A percentile compares a stretch with the other conserved stretches of the same genome.
Conservation (phyloP, 2,113 vertebrate species). For the Melanostigma gelatinosum region DNA sequence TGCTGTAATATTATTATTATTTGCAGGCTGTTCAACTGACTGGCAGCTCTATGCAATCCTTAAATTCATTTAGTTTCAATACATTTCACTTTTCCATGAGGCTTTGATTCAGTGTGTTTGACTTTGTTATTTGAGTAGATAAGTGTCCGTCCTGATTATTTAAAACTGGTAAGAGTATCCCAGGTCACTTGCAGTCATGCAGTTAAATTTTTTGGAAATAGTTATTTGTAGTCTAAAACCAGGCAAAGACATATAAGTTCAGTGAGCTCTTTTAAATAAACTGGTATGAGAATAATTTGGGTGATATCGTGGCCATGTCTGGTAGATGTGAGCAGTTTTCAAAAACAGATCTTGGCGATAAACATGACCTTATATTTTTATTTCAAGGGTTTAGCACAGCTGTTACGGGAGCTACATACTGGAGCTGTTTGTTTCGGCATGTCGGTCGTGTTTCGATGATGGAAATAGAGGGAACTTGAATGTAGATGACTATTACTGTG, state of each 20-base stretch:
- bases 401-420: not conserved
- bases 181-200: not conserved
- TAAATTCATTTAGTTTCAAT: not conserved
- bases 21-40: not conserved
- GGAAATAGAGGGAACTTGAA: not conserved
- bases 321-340: not conserved
- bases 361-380: not conserved
- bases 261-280: not conserved
- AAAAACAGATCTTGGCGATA: constrained; percentile 6
- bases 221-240: constrained; percentile 12
- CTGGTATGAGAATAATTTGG: not conserved
- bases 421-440: not conserved
- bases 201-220: not conserved
- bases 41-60: not conserved
- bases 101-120: not conserved
- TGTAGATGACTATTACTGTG: not conserved
- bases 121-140: not conserved
- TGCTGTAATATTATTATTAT: not conserved
- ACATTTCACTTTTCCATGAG: not conserved
- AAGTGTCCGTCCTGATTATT: not conserved
- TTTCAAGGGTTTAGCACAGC: not conserved
- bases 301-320: not conserved
- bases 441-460: not conserved
- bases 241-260: not conserved
- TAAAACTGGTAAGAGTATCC: not conserved